These are phyloP conservation scores for Drosophila neonasuta DNA, from an alignment of 2,888 invertebrate species.

Conservation along the genomic window DNA sequence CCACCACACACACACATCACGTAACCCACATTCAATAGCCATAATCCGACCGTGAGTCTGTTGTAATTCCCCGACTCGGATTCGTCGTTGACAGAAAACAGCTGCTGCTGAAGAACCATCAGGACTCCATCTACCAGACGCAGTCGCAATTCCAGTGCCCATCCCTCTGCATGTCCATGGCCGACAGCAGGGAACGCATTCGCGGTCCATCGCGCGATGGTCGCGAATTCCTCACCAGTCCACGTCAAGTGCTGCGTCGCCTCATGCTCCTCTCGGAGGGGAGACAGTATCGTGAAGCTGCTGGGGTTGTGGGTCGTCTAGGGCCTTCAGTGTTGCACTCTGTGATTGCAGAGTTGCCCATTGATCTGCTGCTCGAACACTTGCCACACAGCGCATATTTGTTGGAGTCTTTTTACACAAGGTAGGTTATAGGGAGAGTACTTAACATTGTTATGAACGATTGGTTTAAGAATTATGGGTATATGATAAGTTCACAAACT, in stretches of 20 bases:
- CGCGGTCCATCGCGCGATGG: constrained; percentile 86
- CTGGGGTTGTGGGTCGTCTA: constrained; percentile 90
- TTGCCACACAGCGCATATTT: constrained; percentile 93
- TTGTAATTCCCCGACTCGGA: constrained; percentile 45
- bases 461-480: too few species aligned
- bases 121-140: constrained; percentile 64
- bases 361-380: constrained; percentile 93
- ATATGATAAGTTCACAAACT: too few species aligned
- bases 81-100: constrained; percentile 68
- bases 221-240: constrained; percentile 85
- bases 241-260: constrained; percentile 86
- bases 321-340: constrained; percentile 91
- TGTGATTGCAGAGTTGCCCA: constrained; percentile 90
- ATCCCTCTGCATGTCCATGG: constrained; percentile 82
- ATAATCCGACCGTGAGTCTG: constrained; percentile 1
- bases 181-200: constrained; percentile 88
- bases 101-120: constrained; percentile 77
- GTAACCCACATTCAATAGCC: constrained; percentile 12
- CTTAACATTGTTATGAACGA: too few species aligned
- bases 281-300: constrained; percentile 94
- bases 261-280: constrained; percentile 93
- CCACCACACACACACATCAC: constrained; percentile 3
- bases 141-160: constrained; percentile 40
- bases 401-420: constrained; percentile 90
- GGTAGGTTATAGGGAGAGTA: constrained; percentile 82